Base-by-base conservation (phyloP, 2,797 vertebrate species). In the Fistularia tabacaria region DNA sequence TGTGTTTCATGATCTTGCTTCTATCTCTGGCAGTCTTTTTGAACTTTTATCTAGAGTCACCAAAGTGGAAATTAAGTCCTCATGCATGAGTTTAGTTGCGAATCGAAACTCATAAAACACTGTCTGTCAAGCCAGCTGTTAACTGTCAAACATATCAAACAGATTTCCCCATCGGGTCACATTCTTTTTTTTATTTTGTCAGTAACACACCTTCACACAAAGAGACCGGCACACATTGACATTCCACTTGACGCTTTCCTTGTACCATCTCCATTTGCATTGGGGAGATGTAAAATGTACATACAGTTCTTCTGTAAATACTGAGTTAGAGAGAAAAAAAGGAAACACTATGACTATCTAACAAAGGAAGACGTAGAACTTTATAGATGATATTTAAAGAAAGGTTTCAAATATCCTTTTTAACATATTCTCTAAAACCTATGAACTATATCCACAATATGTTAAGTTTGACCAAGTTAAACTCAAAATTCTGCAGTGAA, bases 11-110 rank as follows among this genome's bases (percentile, higher is more conserved):
- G 56, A 67, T 66, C 48, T 36, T 37, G 42, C 61, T 72, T 62
- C 14, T 3, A 61, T 69, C 37, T 64, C 53, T 45, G 64, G 54
- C 59, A 66, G 5, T 2, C 25, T 25, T 25, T 25, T 25, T 25
- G 25, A 25, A 25, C 64, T 69, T 73, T 70, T 73, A 63, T 73
- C 56, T 42, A 38, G 66, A 73, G 59, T 42, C 54, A 15, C 49
- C 70, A 38, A 1, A 62, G 70, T 59, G 72, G 71, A 79, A 76
- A 60, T 44, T 46, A 73, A 76, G 74, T 79, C 76, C 57, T 66
- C 53, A 66, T 57, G 71, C 73, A 43, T 61, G 76, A 59, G 66
- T 69, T 73, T 51, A 54, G 52, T 73, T 64, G 57, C 36, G 72
- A 71, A 80, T 64, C n/a, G n/a, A n/a, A n/a, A n/a, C n/a, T n/a